phyloP scores from a whole-genome alignment of 2,888 invertebrate species.

The Agrotis puta region DNA sequence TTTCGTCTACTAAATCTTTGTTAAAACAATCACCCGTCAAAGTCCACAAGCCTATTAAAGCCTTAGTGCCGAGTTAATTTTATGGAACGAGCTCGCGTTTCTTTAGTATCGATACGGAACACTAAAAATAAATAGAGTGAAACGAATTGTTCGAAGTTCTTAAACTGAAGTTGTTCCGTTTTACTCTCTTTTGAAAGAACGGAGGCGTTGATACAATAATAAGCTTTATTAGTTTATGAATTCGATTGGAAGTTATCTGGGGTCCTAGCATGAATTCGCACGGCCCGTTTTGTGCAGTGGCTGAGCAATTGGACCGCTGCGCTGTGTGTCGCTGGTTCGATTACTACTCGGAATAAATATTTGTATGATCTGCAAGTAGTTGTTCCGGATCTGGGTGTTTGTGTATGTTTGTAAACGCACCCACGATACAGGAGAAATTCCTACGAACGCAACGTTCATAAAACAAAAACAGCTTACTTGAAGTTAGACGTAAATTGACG shows the following conservation, averaged over 20 bases:
- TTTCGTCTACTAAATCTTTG: not conserved
- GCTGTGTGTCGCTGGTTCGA: no score
- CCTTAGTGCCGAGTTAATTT: slow-evolving; percentile 23
- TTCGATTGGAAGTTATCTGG: not conserved
- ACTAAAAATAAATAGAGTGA: slow-evolving; percentile 36
- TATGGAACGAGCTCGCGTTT: slow-evolving; percentile 24
- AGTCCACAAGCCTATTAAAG: slow-evolving; percentile 20
- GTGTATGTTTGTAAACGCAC: no score
- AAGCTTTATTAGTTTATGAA: not conserved
- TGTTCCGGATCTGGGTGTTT: no score
- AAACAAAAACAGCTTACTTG: no score
- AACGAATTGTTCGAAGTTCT: slow-evolving; percentile 34
- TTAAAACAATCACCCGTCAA: slow-evolving; percentile 7
- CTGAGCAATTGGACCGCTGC: no score
- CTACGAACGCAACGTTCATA: no score
- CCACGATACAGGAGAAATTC: no score
- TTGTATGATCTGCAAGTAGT: no score
- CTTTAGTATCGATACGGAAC: slow-evolving; percentile 16
- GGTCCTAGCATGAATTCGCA: no score
- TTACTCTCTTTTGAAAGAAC: slow-evolving; percentile 5
- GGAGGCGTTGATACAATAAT: slow-evolving; percentile 14
- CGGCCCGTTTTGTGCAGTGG: no score
- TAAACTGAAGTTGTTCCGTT: slow-evolving; percentile 14
- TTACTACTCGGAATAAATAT: no score
- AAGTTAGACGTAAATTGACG: no score